These are phyloP conservation scores for Pantelozetes paolii DNA, from an alignment of 2,888 invertebrate genomes.

Conservation along the genomic window DNA sequence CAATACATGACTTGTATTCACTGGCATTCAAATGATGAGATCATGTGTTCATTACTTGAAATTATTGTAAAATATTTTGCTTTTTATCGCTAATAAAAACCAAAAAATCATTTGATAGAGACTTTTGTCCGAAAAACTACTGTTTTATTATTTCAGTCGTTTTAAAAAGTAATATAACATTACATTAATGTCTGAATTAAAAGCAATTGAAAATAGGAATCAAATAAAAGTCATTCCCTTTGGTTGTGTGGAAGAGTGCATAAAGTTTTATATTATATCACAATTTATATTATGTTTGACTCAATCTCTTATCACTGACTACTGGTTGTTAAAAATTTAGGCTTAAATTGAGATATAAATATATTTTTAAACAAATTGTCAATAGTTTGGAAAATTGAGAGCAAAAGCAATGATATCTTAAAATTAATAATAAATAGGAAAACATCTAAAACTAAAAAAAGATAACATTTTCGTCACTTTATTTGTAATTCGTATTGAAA, in stretches of 20 bases:
- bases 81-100: not conserved
- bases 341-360: not conserved
- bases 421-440: not conserved
- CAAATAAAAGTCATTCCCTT: not conserved
- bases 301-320: not conserved
- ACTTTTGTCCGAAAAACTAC: constrained; percentile 3
- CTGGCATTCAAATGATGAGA: not conserved
- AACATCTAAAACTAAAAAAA: not conserved
- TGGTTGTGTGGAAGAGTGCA: not conserved
- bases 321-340: not conserved
- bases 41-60: not conserved
- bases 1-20: constrained; percentile 8
- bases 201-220: not conserved
- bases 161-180: constrained; percentile 14
- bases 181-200: no score
- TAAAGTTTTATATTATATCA: not conserved
- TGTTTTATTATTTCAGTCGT: not conserved
- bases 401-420: no score
- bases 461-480: no score
- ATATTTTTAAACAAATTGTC: no score
- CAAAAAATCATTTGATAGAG: not conserved
- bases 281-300: constrained; percentile 5
- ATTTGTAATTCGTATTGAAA: no score
- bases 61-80: not conserved
- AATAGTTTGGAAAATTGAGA: no score